Evolutionary conservation across 2,113 vertebrate species (phyloP).

Genomic region (Laterallus jamaicensis): DNA sequence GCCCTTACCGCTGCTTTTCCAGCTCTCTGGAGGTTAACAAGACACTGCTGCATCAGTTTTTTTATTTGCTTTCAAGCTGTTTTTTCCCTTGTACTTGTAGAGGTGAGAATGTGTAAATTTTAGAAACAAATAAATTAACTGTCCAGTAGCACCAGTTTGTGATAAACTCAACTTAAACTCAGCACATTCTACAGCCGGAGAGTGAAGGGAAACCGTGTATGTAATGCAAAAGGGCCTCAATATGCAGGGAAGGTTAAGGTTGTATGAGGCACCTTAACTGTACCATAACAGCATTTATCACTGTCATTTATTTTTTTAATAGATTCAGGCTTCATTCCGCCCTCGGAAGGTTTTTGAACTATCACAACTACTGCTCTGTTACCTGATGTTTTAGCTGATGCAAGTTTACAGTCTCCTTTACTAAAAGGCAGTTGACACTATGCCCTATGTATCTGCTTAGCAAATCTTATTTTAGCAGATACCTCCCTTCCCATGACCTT

Average conservation of each 20-base stretch:
- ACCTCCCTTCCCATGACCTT: conserved; percentile 21
- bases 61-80: background rate
- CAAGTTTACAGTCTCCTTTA: background rate
- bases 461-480: conserved; percentile 44
- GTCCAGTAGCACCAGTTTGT: background rate
- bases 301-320: background rate
- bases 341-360: background rate
- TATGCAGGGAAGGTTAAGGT: background rate
- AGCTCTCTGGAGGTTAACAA: background rate
- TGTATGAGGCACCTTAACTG: background rate
- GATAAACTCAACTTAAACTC: background rate
- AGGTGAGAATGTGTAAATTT: background rate
- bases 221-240: background rate
- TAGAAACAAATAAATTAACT: background rate
- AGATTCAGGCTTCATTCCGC: background rate
- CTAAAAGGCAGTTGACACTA: background rate
- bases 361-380: background rate
- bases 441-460: background rate
- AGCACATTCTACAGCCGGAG: background rate
- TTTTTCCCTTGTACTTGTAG: background rate
- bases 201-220: background rate
- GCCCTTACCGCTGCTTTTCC: background rate
- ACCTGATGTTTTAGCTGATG: background rate
- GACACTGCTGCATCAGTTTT: background rate
- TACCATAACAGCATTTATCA: background rate